These are phyloP conservation scores for Rhinogobio ventralis DNA, from an alignment of 2,797 vertebrate genomes.

Conservation along the genomic window DNA sequence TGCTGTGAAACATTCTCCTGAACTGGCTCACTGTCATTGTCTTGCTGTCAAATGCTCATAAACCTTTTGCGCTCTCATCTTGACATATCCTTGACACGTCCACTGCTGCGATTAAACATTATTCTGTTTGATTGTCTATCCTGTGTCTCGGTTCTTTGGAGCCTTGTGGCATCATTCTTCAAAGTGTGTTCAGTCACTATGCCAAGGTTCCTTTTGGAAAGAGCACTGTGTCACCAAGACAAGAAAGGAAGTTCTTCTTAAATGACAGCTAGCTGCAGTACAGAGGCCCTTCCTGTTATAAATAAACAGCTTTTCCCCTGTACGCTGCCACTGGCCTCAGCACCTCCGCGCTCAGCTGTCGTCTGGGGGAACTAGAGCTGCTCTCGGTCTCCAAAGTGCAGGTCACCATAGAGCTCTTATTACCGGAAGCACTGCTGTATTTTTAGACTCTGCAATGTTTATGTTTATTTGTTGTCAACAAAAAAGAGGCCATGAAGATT, in stretches of 20 bases:
- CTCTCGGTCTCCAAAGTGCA: slow-evolving; percentile 45
- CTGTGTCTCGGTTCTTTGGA: neutral
- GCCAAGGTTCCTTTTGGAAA: slow-evolving; percentile 50
- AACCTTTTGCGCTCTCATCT: slow-evolving; percentile 21
- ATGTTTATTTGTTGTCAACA: slow-evolving; percentile 55
- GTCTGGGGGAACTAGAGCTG: slow-evolving; percentile 76
- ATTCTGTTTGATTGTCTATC: slow-evolving; percentile 40
- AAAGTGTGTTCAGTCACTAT: slow-evolving; percentile 48
- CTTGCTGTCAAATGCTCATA: slow-evolving; percentile 27
- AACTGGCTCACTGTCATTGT: neutral
- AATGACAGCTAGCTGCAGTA: slow-evolving; percentile 66
- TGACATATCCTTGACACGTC: slow-evolving; percentile 15
- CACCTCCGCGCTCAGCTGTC: slow-evolving; percentile 78
- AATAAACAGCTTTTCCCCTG: slow-evolving; percentile 72
- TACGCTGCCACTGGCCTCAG: slow-evolving; percentile 63
- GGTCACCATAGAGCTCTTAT: slow-evolving; percentile 63
- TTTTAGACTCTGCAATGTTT: slow-evolving; percentile 58
- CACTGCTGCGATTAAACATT: slow-evolving; percentile 26
- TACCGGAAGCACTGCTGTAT: slow-evolving; percentile 74
- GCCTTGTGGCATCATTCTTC: slow-evolving; percentile 34
- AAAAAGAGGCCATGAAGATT: slow-evolving; percentile 22
- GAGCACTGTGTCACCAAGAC: slow-evolving; percentile 41
- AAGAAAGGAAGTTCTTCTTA: slow-evolving; percentile 68
- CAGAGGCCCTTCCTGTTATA: slow-evolving; percentile 72
- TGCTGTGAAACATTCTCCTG: neutral